These are phyloP conservation scores for Acipenser ruthenus DNA, from an alignment of 2,797 vertebrate genomes.

Conservation along the genomic window DNA sequence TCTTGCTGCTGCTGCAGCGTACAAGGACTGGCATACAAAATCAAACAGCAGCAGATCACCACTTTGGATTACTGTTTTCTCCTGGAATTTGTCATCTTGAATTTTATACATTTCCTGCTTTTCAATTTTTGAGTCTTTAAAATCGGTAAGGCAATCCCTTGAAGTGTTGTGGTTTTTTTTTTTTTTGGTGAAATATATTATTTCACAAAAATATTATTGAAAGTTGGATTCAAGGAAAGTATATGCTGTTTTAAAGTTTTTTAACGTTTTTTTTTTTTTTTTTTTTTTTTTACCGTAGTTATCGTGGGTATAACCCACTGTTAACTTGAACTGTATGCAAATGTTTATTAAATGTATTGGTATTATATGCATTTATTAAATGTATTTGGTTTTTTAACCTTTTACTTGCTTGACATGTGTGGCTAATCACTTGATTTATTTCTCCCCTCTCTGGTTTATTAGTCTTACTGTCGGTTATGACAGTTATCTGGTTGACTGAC, in stretches of 20 bases:
- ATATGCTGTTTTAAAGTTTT: too few relatives aligned
- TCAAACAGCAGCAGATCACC: slow-evolving; percentile 41
- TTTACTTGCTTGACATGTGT: too few relatives aligned
- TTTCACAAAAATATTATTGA: not conserved
- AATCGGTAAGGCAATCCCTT: slow-evolving; percentile 14
- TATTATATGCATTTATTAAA: too few relatives aligned
- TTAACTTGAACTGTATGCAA: too few relatives aligned
- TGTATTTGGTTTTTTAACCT: too few relatives aligned
- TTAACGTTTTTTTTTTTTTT: too few relatives aligned
- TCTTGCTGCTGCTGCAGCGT: not conserved
- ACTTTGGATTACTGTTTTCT: slow-evolving; percentile 41
- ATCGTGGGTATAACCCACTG: not conserved
- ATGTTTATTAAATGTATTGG: too few relatives aligned
- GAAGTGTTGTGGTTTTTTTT: not conserved
- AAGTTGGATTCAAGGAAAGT: not conserved
- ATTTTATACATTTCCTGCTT: slow-evolving; percentile 13
- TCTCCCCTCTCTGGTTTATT: too few relatives aligned
- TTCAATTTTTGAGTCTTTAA: slow-evolving; percentile 10
- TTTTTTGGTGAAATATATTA: not conserved
- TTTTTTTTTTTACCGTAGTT: slow-evolving; percentile 1
- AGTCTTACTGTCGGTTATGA: too few relatives aligned
- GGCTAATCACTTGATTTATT: too few relatives aligned
- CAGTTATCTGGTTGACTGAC: too few relatives aligned
- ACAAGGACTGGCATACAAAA: slow-evolving; percentile 8
- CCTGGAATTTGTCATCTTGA: slow-evolving; percentile 15